phyloP scores from a whole-genome alignment of 1,140 invertebrate species.

The Drosophila repleta region DNA sequence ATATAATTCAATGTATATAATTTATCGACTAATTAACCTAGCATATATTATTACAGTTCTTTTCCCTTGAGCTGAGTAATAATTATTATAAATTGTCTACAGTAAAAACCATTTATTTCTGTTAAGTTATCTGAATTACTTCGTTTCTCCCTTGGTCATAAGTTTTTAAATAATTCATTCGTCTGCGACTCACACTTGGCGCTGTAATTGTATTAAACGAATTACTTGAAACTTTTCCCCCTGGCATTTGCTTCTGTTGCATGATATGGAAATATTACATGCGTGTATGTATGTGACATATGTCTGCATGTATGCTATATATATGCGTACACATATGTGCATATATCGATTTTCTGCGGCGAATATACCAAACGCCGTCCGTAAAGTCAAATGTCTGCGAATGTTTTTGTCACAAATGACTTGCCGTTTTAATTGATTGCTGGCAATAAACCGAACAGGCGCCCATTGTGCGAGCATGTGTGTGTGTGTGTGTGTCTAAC shows the following conservation, averaged over 20 bases:
- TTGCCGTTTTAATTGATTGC: slow-evolving; percentile 79
- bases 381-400: slow-evolving; percentile 76
- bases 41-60: no score
- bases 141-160: no score
- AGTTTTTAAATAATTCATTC: slow-evolving; percentile 5
- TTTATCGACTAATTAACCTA: no score
- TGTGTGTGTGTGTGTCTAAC: slow-evolving; percentile 26
- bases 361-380: slow-evolving; percentile 23
- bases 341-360: slow-evolving; percentile 60
- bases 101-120: no score
- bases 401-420: slow-evolving; percentile 80
- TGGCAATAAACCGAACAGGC: slow-evolving; percentile 77
- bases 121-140: no score
- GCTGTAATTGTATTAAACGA: slow-evolving; percentile 48
- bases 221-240: slow-evolving; percentile 28
- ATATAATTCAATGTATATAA: no score
- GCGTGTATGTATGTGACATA: slow-evolving; percentile 10
- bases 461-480: slow-evolving; percentile 49
- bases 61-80: no score
- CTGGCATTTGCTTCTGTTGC: neutral
- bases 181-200: slow-evolving; percentile 9
- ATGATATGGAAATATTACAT: slow-evolving; percentile 76
- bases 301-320: slow-evolving; percentile 4
- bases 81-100: no score
- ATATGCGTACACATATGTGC: slow-evolving; percentile 14